Conservation (phyloP, 2,888 invertebrate genomes). For the Melinaea marsaeus region DNA sequence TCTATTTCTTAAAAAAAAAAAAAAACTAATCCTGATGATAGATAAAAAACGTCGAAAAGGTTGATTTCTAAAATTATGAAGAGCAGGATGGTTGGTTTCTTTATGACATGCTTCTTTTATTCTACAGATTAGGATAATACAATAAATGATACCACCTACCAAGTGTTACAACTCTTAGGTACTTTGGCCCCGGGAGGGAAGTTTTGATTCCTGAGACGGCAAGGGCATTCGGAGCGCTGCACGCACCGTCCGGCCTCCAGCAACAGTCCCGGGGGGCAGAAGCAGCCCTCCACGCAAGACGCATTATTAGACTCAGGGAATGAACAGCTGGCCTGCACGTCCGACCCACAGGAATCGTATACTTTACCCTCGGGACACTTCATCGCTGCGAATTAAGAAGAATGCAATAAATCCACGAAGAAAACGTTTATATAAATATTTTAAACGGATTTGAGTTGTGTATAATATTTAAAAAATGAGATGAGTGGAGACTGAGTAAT, state of each 20-base stretch:
- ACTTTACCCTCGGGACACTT: constrained; percentile 85
- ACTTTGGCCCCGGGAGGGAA: constrained; percentile 84
- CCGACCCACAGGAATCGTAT: constrained; percentile 88
- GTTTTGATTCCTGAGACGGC: constrained; percentile 83
- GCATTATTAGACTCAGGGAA: constrained; percentile 61
- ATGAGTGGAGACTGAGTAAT: too few species aligned
- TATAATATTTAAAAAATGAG: too few species aligned
- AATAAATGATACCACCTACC: constrained; percentile 64
- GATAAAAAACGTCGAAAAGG: too few species aligned
- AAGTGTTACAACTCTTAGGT: constrained; percentile 90
- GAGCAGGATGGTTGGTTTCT: too few species aligned
- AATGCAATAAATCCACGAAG: background rate
- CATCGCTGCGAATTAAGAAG: constrained; percentile 79
- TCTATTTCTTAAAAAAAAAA: too few species aligned
- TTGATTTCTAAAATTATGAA: too few species aligned
- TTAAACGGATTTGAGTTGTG: too few species aligned
- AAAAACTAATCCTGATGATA: too few species aligned
- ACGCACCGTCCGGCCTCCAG: constrained; percentile 87
- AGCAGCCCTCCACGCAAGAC: constrained; percentile 91
- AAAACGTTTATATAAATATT: constrained; percentile 2
- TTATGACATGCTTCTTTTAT: background rate
- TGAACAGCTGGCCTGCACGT: constrained; percentile 79
- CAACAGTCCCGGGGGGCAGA: constrained; percentile 88
- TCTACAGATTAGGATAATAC: background rate
- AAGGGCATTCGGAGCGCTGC: constrained; percentile 85